These are phyloP conservation scores for Pectinophora gossypiella DNA, from an alignment of 1,140 invertebrate genomes.

Conservation along the genomic window DNA sequence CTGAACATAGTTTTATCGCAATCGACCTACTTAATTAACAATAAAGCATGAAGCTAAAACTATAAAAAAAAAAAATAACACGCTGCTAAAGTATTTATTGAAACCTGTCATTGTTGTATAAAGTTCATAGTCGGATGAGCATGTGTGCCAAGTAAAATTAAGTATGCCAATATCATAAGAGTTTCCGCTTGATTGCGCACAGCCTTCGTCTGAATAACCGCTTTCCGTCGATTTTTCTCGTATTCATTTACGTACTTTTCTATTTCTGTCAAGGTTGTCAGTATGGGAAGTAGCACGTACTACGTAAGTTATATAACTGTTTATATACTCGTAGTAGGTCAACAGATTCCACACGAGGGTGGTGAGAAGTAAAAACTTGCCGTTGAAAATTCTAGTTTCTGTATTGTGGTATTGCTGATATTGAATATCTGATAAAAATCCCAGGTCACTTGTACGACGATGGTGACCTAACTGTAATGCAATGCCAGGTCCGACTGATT, in stretches of 20 bases:
- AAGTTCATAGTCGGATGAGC: conserved; percentile 49
- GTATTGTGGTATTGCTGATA: too few species aligned
- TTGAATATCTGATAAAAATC: background rate
- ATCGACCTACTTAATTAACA: too few species aligned
- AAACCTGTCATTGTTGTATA: conserved; percentile 13
- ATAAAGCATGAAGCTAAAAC: too few species aligned
- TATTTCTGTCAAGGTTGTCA: conserved; percentile 47
- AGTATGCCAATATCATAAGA: conserved; percentile 71
- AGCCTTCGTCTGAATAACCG: conserved; percentile 61
- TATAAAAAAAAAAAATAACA: too few species aligned
- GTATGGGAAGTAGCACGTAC: conserved; percentile 27
- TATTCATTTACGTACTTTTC: conserved; percentile 47
- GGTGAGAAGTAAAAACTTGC: too few species aligned
- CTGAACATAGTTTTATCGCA: too few species aligned
- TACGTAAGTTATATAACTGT: conserved; percentile 6
- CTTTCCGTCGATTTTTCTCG: conserved; percentile 70
- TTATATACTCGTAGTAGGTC: too few species aligned
- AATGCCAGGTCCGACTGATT: conserved; percentile 21
- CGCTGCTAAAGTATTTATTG: background rate
- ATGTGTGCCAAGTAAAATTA: conserved; percentile 69
- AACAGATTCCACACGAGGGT: too few species aligned
- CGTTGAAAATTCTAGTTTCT: too few species aligned
- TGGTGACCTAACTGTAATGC: background rate
- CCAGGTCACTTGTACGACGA: background rate
- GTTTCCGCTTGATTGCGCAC: conserved; percentile 54